Evolutionary conservation across 2,797 vertebrate genomes (phyloP).

Genomic region (Clarias pachynema): DNA sequence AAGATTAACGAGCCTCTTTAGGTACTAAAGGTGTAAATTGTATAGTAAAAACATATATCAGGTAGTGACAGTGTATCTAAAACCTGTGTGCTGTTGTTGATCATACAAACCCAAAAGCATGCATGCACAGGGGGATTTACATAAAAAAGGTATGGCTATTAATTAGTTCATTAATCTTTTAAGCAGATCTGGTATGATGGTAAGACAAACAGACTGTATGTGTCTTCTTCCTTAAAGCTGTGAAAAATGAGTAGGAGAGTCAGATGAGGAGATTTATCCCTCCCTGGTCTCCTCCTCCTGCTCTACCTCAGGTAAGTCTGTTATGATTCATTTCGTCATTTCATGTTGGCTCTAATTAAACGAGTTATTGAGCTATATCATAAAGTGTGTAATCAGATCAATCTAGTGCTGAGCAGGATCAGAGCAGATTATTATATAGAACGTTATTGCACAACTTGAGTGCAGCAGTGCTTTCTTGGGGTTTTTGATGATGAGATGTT

Average conservation of each 20-base stretch:
- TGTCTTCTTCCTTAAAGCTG: neutral
- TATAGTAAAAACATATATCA: neutral
- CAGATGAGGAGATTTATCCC: neutral
- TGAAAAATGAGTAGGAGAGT: neutral
- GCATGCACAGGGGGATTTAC: neutral
- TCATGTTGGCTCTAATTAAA: conserved; percentile 30
- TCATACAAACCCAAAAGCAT: neutral
- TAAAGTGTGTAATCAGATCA: conserved; percentile 10
- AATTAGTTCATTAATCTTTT: conserved; percentile 5
- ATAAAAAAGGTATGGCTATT: neutral
- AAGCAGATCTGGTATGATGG: neutral
- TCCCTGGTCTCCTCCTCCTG: conserved; percentile 14
- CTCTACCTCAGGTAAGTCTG: conserved; percentile 7
- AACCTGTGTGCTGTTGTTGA: neutral
- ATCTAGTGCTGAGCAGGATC: neutral
- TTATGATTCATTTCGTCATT: neutral
- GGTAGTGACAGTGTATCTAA: neutral
- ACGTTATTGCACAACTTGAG: neutral
- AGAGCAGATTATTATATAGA: neutral
- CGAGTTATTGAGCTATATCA: conserved; percentile 20
- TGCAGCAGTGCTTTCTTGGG: neutral
- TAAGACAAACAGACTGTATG: too few relatives aligned
- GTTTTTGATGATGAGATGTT: neutral
- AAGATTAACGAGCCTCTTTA: neutral
- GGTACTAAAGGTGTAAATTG: neutral